phyloP scores from a whole-genome alignment of 2,113 vertebrate genomes.

The Miniopterus natalensis region DNA sequence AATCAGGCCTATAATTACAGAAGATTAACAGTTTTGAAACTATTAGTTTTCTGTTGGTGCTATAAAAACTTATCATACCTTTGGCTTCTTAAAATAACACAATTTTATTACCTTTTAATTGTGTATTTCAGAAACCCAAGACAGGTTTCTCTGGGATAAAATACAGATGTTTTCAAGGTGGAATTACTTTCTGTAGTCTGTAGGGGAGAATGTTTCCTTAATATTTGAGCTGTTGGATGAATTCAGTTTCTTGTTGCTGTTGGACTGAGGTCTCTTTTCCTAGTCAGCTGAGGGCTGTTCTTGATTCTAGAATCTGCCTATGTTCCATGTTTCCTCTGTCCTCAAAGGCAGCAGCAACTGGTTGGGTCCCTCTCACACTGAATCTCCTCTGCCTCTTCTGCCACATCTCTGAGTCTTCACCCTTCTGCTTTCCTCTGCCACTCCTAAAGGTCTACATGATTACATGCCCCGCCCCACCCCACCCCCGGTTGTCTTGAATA shows the following conservation, averaged over 20 bases:
- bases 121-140: not conserved
- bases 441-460: not conserved
- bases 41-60: not conserved
- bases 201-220: not conserved
- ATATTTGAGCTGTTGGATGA: not conserved
- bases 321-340: not conserved
- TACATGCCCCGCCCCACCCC: not conserved
- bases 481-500: not conserved
- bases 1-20: not conserved
- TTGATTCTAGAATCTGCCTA: not conserved
- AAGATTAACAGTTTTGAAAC: not conserved
- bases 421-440: not conserved
- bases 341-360: not conserved
- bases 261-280: not conserved
- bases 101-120: not conserved
- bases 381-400: not conserved
- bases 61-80: not conserved
- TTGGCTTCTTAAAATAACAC: not conserved
- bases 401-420: fast-evolving
- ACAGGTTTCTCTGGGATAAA: not conserved
- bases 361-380: not conserved
- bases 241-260: not conserved
- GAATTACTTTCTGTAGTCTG: not conserved
- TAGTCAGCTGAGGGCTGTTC: not conserved
- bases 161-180: not conserved